Percentiles rank a stretch among this genome's conserved stretches.
Conservation (phyloP, 2,888 invertebrate genomes). For the Philhelius pedissequus region DNA sequence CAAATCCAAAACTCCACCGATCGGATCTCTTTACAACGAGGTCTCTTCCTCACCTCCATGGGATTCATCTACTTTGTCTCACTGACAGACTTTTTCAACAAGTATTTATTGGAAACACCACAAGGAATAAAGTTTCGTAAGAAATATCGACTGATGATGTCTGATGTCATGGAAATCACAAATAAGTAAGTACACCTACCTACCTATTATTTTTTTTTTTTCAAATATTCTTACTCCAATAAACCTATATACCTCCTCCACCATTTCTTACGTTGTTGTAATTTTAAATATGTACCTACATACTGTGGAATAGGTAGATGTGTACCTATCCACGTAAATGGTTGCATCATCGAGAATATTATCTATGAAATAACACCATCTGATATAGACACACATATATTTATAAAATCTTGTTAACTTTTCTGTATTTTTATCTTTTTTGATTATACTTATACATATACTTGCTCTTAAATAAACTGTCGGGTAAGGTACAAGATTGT, state of each 20-base stretch:
- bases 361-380: background rate
- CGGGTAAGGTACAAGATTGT: no score
- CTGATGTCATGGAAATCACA: conserved; percentile 86
- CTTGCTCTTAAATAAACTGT: background rate
- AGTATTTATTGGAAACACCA: conserved; percentile 82
- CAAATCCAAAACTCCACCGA: conserved; percentile 78
- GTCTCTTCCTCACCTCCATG: conserved; percentile 82
- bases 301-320: background rate
- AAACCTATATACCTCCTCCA: background rate
- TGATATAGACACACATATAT: background rate
- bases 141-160: conserved; percentile 83
- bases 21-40: conserved; percentile 83
- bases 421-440: background rate
- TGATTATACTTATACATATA: no score
- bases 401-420: background rate
- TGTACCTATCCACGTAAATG: conserved; percentile 6
- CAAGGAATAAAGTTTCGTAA: conserved; percentile 82
- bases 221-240: background rate
- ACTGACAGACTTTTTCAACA: conserved; percentile 83
- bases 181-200: conserved; percentile 87
- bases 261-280: background rate
- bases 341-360: conserved; percentile 46
- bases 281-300: background rate
- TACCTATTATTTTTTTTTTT: background rate
- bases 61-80: conserved; percentile 85